Conservation (phyloP, 1,140 invertebrate genomes). For the Drosophila takahashii region DNA sequence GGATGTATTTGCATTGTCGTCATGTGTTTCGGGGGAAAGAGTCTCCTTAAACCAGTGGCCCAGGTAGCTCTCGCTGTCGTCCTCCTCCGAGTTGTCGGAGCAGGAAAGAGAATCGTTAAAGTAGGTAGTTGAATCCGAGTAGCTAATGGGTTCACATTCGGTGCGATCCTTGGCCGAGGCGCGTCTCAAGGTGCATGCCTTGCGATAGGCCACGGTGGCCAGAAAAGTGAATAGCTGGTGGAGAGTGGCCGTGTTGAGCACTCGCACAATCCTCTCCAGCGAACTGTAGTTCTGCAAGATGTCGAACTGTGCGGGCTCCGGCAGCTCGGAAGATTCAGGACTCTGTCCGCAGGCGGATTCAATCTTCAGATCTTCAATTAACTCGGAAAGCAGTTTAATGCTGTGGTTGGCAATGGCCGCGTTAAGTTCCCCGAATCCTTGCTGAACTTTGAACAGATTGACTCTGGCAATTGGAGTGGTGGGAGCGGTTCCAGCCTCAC, state of each 20-base stretch:
- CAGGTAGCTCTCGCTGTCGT: slow-evolving; percentile 94
- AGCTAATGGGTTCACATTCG: slow-evolving; percentile 91
- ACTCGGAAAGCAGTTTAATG: slow-evolving; percentile 87
- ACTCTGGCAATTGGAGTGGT: slow-evolving; percentile 79
- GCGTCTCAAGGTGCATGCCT: slow-evolving; percentile 93
- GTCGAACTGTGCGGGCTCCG: slow-evolving; percentile 85
- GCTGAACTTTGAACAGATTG: slow-evolving; percentile 86
- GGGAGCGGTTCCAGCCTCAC: slow-evolving; percentile 33
- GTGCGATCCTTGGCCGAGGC: slow-evolving; percentile 91
- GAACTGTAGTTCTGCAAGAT: slow-evolving; percentile 85
- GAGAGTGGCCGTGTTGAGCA: slow-evolving; percentile 85
- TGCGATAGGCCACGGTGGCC: slow-evolving; percentile 94
- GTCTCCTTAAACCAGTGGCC: slow-evolving; percentile 97
- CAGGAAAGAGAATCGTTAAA: slow-evolving; percentile 96
- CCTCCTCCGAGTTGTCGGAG: slow-evolving; percentile 95
- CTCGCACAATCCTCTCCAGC: slow-evolving; percentile 85
- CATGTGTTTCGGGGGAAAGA: slow-evolving; percentile 90
- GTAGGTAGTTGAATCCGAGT: slow-evolving; percentile 95
- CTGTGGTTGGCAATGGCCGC: slow-evolving; percentile 92
- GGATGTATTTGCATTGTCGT: slow-evolving; percentile 86
- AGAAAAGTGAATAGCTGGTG: slow-evolving; percentile 94
- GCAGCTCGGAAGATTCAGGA: slow-evolving; percentile 76
- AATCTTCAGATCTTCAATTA: slow-evolving; percentile 89
- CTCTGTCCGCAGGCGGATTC: slow-evolving; percentile 87
- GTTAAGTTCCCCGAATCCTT: slow-evolving; percentile 92